Conservation (phyloP, 1,140 invertebrate species). For the Holcopasites calliopsidis region DNA sequence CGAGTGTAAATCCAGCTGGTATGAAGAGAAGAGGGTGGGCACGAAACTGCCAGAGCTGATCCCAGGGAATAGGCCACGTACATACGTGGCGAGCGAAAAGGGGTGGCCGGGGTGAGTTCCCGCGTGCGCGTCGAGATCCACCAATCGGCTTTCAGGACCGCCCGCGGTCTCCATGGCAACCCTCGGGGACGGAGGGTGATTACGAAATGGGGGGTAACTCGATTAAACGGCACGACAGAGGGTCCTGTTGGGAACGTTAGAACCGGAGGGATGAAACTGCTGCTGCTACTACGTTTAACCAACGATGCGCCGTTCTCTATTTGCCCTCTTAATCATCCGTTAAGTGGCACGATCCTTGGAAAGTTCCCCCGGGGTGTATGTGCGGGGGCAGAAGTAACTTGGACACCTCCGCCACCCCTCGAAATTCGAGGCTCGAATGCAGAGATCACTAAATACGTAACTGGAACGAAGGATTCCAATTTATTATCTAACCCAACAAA, state of each 20-base stretch:
- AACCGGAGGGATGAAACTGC: conserved; percentile 28
- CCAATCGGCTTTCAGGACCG: conserved; percentile 62
- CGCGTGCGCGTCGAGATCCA: conserved; percentile 60
- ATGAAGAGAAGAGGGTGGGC: not conserved
- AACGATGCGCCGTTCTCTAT: conserved; percentile 54
- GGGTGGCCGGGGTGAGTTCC: conserved; percentile 53
- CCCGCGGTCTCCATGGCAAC: conserved; percentile 72
- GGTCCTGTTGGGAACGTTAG: conserved; percentile 44
- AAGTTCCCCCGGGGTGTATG: conserved; percentile 37
- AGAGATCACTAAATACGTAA: too few species aligned
- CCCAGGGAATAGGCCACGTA: conserved; percentile 42
- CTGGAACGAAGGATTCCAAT: too few species aligned
- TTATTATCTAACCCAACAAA: too few species aligned
- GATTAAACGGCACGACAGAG: conserved; percentile 55
- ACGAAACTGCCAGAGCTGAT: conserved; percentile 37
- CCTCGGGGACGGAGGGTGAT: conserved; percentile 54
- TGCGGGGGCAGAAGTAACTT: too few species aligned
- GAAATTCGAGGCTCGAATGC: too few species aligned
- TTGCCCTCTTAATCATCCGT: conserved; percentile 65
- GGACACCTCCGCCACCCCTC: too few species aligned
- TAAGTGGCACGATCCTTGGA: conserved; percentile 61
- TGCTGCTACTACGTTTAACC: too few species aligned
- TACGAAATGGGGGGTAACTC: conserved; percentile 64
- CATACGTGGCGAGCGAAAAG: conserved; percentile 29
- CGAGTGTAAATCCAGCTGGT: conserved; percentile 54